Evolutionary conservation across 64 coral and sea anemone genomes (phyloP), one percentile per base, ranked within the genome.

Genomic region (Montipora sp.): DNA sequence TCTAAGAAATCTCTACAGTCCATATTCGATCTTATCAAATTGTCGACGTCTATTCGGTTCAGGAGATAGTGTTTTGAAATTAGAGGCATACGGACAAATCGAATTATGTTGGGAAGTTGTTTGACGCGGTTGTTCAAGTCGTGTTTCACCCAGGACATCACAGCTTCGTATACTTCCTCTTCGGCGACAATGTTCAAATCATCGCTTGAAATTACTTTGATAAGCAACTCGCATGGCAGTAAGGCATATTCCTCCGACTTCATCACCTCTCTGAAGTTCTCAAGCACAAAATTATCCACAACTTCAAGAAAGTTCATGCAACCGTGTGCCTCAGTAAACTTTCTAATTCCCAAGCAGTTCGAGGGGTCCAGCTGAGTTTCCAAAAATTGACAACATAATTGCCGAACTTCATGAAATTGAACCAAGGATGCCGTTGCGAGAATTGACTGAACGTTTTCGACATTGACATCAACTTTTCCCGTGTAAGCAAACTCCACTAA

Each of bases 221-320:
- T 48, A 63, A 99, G 78, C 23, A 99, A 93, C 78, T 99, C 98
- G 43, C 66, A 72, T 6, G 98, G 98, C n/a, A 99, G 83, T 43
- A 99, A 86, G 74, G 95, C 94, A 75, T 96, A 99, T 55, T 99
- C 98, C 90, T 99, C 98, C 24, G 98, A 99, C 48, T 99, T 99
- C 49, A 99, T 82, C 7, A 99, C 98, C 65, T 95, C 91, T 84
- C 70, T 94, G 48, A 99, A 99, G 59, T 99, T 99, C 22, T 96
- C 89, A 46, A 99, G 81, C 2, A 99, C 98, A 82, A 88, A 99
- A 68, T 93, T 96, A 58, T 99, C 98, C 47, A 99, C 94, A 48
- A 74, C 88, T 77, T 91, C 87, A 45, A 99, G 88, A 80, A 99
- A 99, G 20, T 91, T 94, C 7, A 87, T 88, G 20, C 98, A 99